phyloP scores from a whole-genome alignment of 2,113 vertebrate species.

The Notothenia rossii region DNA sequence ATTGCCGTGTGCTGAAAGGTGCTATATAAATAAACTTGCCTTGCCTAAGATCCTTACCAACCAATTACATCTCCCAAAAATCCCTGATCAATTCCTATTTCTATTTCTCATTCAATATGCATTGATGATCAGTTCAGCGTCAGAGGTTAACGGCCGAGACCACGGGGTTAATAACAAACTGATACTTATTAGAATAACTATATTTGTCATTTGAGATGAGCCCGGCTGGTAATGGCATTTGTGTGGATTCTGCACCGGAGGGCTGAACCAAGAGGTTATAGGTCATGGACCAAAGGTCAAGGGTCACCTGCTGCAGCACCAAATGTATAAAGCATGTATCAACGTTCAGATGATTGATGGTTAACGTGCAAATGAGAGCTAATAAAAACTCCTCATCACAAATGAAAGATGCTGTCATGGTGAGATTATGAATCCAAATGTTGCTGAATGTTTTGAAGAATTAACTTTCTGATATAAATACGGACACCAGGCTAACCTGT shows the following conservation, averaged over 20 bases:
- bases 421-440: background rate
- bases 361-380: background rate
- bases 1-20: too few species aligned
- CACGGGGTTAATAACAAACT: slow-evolving; percentile 35
- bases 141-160: slow-evolving; percentile 38
- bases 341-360: background rate
- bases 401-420: background rate
- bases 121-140: slow-evolving; percentile 12
- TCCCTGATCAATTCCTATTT: slow-evolving; percentile 24
- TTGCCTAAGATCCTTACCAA: background rate
- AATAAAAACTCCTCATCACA: background rate
- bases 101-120: slow-evolving; percentile 25
- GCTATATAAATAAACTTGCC: too few species aligned
- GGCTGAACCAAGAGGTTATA: slow-evolving; percentile 14
- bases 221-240: slow-evolving; percentile 13
- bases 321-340: background rate
- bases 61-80: slow-evolving; percentile 10
- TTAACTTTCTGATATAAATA: background rate
- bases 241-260: slow-evolving; percentile 19
- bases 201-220: slow-evolving; percentile 30
- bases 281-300: slow-evolving; percentile 18
- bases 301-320: background rate
- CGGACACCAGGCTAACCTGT: slow-evolving; percentile 86
- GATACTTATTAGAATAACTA: slow-evolving; percentile 26
- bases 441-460: background rate